Evolutionary conservation across 2,113 vertebrate species (phyloP), one percentile per base, ranked within the genome.

Genomic region (Cryptotis parvus): DNA sequence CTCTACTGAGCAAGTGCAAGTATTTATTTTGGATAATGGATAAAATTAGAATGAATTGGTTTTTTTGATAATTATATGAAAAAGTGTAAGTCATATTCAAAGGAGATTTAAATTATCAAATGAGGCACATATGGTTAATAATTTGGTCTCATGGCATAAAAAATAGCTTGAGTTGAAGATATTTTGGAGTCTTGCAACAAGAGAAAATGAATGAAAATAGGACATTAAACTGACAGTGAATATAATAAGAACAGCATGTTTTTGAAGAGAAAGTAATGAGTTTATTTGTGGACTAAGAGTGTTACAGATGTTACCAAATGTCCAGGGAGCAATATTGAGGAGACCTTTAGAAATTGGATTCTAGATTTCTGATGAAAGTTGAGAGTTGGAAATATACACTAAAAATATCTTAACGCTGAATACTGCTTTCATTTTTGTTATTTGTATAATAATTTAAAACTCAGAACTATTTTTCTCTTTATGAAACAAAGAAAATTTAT

Each of bases 61-160:
- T 69, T 76, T 87, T 85, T 31, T 11, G 85, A 39, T 65, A 65
- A 91, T 91, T 84, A 61, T 43, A 18, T 78, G 65, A 87, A 87
- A 83, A 27, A n/a, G 58, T 27, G 49, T 45, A 45, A 74, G 37
- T 75, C 33, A 65, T 39, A 87, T 84, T 84, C 52, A 65, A 37
- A 31, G 39, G 31, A 91, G 37, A 81, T 65, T 76, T 72, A 58
- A 65, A 10, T 27, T 81, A 41, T 81, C 24, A n/a, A 88, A 55
- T 58, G 63, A 89, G 31, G 61, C 20, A 33, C 4, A 39, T 58
- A 9, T 72, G 35, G 35, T 81, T 89, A 91, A 66, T 76, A 95
- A 85, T 81, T 66, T 72, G 43, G 14, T 85, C 41, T 77, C 69
- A 39, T 66, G 49, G 76, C 37, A 70, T 39, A 75, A 80, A 88